These are phyloP conservation scores for Notothenia coriiceps DNA, from an alignment of 2,113 vertebrate genomes.

Conservation along the genomic window DNA sequence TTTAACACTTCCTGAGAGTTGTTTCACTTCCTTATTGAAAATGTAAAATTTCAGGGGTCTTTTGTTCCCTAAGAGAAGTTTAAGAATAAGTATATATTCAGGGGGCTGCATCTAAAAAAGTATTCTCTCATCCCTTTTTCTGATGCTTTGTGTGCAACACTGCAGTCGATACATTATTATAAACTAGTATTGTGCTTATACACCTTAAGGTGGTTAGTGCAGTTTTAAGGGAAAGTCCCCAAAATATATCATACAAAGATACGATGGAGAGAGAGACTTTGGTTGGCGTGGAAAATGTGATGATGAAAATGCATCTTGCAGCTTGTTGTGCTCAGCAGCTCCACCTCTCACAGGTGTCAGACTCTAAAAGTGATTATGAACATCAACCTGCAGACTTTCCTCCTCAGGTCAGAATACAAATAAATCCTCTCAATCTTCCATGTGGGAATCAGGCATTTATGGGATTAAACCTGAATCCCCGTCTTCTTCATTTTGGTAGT, in stretches of 20 bases:
- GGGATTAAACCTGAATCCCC: neutral
- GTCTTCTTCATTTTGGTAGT: neutral
- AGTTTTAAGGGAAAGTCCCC: slow-evolving; percentile 41
- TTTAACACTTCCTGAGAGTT: slow-evolving; percentile 67
- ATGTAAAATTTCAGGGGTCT: neutral
- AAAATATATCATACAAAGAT: slow-evolving; percentile 12
- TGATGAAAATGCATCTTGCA: neutral
- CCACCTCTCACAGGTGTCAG: neutral
- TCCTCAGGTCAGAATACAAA: neutral
- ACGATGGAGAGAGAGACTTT: neutral
- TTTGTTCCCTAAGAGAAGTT: neutral
- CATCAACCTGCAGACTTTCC: neutral
- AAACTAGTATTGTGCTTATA: neutral
- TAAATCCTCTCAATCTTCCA: neutral
- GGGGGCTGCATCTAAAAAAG: neutral
- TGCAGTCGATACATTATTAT: neutral
- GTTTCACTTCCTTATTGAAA: slow-evolving; percentile 57
- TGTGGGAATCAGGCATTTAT: neutral
- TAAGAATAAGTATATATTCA: neutral
- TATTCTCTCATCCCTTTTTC: neutral
- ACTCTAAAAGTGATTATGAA: neutral
- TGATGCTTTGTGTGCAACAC: neutral
- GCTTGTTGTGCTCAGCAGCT: neutral
- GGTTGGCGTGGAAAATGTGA: slow-evolving; percentile 44
- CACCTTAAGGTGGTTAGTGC: neutral